phyloP scores from a whole-genome alignment of 2,797 vertebrate genomes.

The Sebastes alutus region DNA sequence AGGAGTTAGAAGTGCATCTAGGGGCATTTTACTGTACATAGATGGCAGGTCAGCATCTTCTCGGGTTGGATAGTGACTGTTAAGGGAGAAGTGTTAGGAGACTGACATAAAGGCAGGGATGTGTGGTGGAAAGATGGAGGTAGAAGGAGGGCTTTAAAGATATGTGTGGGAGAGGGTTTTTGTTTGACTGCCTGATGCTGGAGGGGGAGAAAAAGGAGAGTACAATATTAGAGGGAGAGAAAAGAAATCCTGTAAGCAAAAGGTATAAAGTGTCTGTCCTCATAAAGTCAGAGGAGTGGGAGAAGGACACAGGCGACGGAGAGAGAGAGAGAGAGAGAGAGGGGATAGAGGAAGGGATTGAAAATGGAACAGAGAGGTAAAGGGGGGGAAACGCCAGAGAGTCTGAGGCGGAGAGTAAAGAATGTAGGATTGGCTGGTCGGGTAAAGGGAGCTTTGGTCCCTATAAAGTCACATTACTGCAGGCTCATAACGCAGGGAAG shows the following conservation, averaged over 20 bases:
- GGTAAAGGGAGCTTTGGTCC: conserved; percentile 60
- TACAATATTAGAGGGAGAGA: conserved; percentile 19
- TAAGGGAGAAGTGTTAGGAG: neutral
- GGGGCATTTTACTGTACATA: neutral
- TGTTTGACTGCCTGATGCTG: conserved; percentile 3
- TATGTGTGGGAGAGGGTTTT: neutral
- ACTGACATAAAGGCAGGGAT: neutral
- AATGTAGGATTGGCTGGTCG: conserved; percentile 45
- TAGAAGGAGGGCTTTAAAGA: neutral
- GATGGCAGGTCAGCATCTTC: conserved; percentile 18
- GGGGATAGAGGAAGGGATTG: conserved; percentile 13
- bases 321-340: neutral
- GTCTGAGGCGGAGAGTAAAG: conserved; percentile 17
- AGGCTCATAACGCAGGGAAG: conserved; percentile 61
- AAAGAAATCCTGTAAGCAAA: conserved; percentile 29
- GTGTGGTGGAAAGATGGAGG: neutral
- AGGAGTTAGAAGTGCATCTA: neutral
- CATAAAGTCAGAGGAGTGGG: conserved; percentile 27
- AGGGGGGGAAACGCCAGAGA: neutral
- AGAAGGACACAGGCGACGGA: conserved; percentile 12
- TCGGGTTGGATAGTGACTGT: neutral
- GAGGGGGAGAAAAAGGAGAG: neutral
- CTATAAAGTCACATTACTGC: conserved; percentile 59
- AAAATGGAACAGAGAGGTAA: conserved; percentile 32
- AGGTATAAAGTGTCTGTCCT: conserved; percentile 25